phyloP scores from a whole-genome alignment of 1,140 invertebrate species.

The Sipha flava region DNA sequence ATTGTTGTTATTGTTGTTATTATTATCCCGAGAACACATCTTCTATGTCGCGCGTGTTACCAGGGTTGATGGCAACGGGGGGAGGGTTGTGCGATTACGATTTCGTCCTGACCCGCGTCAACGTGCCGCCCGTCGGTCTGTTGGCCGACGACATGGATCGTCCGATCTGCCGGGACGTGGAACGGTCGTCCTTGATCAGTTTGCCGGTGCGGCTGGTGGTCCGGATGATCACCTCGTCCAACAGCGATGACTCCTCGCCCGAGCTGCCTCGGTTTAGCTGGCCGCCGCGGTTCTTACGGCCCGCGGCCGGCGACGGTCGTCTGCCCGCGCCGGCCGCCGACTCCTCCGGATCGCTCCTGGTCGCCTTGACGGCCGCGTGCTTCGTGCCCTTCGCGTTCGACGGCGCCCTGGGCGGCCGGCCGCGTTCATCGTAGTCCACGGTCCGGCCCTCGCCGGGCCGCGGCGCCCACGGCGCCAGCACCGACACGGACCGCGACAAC shows the following conservation, averaged over 20 bases:
- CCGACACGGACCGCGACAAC: constrained; percentile 71
- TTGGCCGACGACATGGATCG: constrained; percentile 23
- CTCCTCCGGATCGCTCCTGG: constrained; percentile 19
- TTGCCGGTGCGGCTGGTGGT: constrained; percentile 4
- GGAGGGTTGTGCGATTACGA: too few species aligned
- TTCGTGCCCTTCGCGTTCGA: neutral
- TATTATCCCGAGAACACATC: too few species aligned
- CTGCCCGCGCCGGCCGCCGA: neutral
- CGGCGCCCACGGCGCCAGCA: constrained; percentile 73
- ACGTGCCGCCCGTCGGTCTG: neutral
- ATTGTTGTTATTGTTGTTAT: too few species aligned
- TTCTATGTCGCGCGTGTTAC: too few species aligned
- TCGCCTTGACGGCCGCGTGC: constrained; percentile 1
- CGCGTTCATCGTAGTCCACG: constrained; percentile 57
- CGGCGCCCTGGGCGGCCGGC: constrained; percentile 31
- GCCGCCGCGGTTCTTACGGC: neutral
- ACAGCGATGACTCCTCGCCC: constrained; percentile 17
- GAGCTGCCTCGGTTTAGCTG: neutral
- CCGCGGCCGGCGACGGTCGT: neutral
- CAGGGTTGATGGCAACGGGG: too few species aligned
- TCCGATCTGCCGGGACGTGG: neutral
- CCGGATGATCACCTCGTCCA: constrained; percentile 17
- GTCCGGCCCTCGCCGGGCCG: constrained; percentile 51
- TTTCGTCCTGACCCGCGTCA: neutral
- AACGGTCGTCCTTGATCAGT: constrained; percentile 20